phyloP scores from a whole-genome alignment of 2,113 vertebrate species.

The Macquaria australasica region DNA sequence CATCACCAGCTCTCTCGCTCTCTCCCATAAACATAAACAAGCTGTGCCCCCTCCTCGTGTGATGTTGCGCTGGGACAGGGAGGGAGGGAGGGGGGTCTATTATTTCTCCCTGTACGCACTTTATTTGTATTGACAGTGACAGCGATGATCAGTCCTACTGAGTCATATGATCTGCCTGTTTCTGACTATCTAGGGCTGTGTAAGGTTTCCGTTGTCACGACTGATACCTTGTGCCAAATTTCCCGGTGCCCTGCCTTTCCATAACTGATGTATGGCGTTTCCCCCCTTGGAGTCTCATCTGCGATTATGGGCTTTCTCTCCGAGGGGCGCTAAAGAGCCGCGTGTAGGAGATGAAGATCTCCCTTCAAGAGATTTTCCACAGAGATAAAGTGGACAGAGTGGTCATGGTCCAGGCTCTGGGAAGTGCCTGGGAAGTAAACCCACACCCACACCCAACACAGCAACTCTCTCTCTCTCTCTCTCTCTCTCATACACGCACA shows the following conservation, averaged over 20 bases:
- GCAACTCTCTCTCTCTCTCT: not conserved
- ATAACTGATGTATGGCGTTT: conserved; percentile 44
- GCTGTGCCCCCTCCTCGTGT: conserved; percentile 23
- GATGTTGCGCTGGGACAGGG: conserved; percentile 41
- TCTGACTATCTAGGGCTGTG: conserved; percentile 46
- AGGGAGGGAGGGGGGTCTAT: conserved; percentile 3
- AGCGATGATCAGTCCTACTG: conserved; percentile 50
- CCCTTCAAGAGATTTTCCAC: conserved; percentile 60
- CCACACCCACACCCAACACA: conserved; percentile 38
- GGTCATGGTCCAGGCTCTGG: conserved; percentile 45
- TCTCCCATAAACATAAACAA: conserved; percentile 65
- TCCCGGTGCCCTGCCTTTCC: conserved; percentile 37
- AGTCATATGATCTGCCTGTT: conserved; percentile 55
- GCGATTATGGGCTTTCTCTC: conserved; percentile 85
- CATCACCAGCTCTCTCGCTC: conserved; percentile 50
- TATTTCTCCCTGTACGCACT: conserved; percentile 18
- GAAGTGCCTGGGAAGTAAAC: conserved; percentile 41
- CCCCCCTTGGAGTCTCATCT: conserved; percentile 76
- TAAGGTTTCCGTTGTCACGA: conserved; percentile 48
- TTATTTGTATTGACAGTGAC: conserved; percentile 52
- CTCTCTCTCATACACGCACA: too few relatives aligned
- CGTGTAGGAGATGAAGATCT: conserved; percentile 74
- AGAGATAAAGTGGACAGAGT: conserved; percentile 71
- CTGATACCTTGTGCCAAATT: conserved; percentile 59
- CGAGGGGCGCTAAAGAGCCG: conserved; percentile 94